phyloP scores from a whole-genome alignment of 2,113 vertebrate species.

The Zeus faber region DNA sequence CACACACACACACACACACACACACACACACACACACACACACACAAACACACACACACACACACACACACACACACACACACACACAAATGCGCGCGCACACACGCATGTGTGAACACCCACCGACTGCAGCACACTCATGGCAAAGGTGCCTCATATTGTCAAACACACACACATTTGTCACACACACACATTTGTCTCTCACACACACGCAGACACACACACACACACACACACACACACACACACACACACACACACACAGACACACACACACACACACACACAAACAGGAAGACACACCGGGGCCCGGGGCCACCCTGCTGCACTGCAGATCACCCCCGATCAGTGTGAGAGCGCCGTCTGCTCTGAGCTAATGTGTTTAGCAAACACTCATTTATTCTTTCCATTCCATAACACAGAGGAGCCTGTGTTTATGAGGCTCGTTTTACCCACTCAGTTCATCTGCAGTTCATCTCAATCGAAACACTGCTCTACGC shows the following conservation, averaged over 20 bases:
- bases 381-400: conserved; percentile 76
- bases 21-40: background rate
- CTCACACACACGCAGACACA: background rate
- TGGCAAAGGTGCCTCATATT: background rate
- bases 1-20: background rate
- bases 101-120: too few relatives aligned
- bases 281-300: conserved; percentile 40
- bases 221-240: background rate
- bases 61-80: background rate
- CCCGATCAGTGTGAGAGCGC: conserved; percentile 47
- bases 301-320: conserved; percentile 48
- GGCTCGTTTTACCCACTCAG: conserved; percentile 49
- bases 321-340: conserved; percentile 57
- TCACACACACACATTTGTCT: background rate
- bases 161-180: conserved; percentile 2
- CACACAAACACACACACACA: background rate
- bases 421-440: conserved; percentile 68
- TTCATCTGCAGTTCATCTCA: conserved; percentile 66
- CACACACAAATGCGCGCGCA: background rate
- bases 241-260: conserved; percentile 7
- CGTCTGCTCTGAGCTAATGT: conserved; percentile 65
- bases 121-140: background rate
- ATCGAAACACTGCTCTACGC: conserved; percentile 34
- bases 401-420: conserved; percentile 65
- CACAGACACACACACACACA: conserved; percentile 21